Conservation (phyloP, 2,888 invertebrate species). For the Vanessa cardui region DNA sequence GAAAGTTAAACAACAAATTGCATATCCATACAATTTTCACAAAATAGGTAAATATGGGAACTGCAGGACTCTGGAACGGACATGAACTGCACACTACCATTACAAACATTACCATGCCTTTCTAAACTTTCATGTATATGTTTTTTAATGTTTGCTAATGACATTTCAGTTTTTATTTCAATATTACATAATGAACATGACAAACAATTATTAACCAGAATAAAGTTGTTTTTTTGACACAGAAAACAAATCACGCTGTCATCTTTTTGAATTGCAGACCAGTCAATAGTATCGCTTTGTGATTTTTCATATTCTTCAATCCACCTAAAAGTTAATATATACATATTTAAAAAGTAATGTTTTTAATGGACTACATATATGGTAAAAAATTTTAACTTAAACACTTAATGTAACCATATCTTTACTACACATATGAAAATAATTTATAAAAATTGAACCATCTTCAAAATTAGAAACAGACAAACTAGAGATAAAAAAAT, state of each 20-base stretch:
- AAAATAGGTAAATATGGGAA: conserved; percentile 68
- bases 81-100: conserved; percentile 58
- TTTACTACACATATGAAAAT: no score
- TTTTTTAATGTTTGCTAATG: conserved; percentile 57
- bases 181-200: conserved; percentile 66
- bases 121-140: conserved; percentile 57
- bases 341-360: no score
- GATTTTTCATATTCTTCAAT: conserved; percentile 71
- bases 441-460: no score
- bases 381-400: no score
- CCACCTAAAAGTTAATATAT: conserved; percentile 57
- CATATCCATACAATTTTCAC: conserved; percentile 68
- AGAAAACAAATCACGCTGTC: conserved; percentile 78
- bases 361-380: neutral
- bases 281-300: conserved; percentile 64
- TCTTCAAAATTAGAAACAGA: no score
- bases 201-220: conserved; percentile 46
- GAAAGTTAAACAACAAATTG: conserved; percentile 50
- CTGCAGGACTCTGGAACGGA: conserved; percentile 59
- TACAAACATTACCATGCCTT: conserved; percentile 58
- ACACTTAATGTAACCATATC: no score
- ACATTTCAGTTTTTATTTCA: conserved; percentile 54
- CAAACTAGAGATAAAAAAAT: no score
- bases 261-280: conserved; percentile 65
- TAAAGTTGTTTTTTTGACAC: conserved; percentile 72